Percentiles rank a stretch among this genome's conserved stretches.
Conservation (phyloP, 1,140 invertebrate species). For the Drosophila navojoa region DNA sequence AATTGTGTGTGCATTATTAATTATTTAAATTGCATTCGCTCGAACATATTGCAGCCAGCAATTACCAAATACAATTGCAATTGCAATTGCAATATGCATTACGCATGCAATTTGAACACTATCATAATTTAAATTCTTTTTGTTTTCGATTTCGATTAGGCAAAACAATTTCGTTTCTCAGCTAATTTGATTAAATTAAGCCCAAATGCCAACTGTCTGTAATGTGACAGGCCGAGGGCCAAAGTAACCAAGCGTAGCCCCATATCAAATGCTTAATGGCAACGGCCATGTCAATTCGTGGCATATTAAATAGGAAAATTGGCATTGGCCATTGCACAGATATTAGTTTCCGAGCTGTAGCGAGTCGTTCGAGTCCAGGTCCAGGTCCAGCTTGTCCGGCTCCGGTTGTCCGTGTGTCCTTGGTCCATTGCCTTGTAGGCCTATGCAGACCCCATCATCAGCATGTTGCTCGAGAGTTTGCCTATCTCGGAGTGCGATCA, state of each 20-base stretch:
- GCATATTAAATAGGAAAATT: slow-evolving; percentile 81
- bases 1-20: slow-evolving; percentile 63
- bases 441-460: slow-evolving; percentile 4
- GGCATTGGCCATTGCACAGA: slow-evolving; percentile 79
- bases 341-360: slow-evolving; percentile 59
- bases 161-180: slow-evolving; percentile 62
- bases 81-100: slow-evolving; percentile 47
- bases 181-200: slow-evolving; percentile 81
- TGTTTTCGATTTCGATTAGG: slow-evolving; percentile 71
- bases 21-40: slow-evolving; percentile 61
- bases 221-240: slow-evolving; percentile 56
- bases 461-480: slow-evolving; percentile 41
- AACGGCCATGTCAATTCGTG: slow-evolving; percentile 79
- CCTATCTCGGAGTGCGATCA: slow-evolving; percentile 76
- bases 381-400: neutral
- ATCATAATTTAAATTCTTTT: slow-evolving; percentile 73
- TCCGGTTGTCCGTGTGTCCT: slow-evolving; percentile 36
- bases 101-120: slow-evolving; percentile 29
- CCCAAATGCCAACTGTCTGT: slow-evolving; percentile 41
- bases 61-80: slow-evolving; percentile 34
- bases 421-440: slow-evolving; percentile 21
- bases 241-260: slow-evolving; percentile 21
- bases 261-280: slow-evolving; percentile 79
- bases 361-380: slow-evolving; percentile 9
- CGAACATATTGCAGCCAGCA: slow-evolving; percentile 27